phyloP scores from a whole-genome alignment of 2,113 vertebrate genomes.

The Mionectes macconnelli region DNA sequence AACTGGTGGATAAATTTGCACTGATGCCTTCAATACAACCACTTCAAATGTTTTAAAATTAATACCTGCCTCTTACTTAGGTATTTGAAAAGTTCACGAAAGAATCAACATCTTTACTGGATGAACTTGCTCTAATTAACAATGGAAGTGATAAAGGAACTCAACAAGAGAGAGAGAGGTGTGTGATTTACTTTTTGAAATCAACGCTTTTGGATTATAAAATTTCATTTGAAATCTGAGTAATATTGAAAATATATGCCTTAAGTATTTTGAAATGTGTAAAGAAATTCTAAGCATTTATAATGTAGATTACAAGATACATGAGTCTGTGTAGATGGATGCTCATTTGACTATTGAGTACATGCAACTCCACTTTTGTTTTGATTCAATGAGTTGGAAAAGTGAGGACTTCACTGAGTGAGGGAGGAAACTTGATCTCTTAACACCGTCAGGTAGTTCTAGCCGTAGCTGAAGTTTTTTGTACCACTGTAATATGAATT shows the following conservation, averaged over 20 bases:
- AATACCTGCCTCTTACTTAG: constrained; percentile 65
- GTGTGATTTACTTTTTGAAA: neutral
- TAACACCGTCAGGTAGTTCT: neutral
- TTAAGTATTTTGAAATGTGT: neutral
- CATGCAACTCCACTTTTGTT: neutral
- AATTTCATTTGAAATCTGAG: neutral
- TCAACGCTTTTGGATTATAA: neutral
- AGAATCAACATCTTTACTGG: constrained; percentile 93
- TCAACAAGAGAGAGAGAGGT: constrained; percentile 91
- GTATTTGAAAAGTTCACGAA: constrained; percentile 99
- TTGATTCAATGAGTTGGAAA: neutral
- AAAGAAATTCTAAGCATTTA: neutral
- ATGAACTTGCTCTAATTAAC: constrained; percentile 94
- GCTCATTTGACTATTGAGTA: neutral
- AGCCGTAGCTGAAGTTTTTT: neutral
- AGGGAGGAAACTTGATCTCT: neutral
- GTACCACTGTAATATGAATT: neutral
- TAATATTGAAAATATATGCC: neutral
- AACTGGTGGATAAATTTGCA: neutral
- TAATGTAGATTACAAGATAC: neutral
- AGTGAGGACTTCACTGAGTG: neutral
- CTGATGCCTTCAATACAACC: neutral
- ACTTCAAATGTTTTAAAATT: neutral
- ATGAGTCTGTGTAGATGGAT: neutral
- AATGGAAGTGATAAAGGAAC: constrained; percentile 89